Percentiles rank a stretch among this genome's conserved stretches.
These are phyloP conservation scores for Oryzias melastigma DNA, from an alignment of 2,113 vertebrate genomes.

Conservation along the genomic window DNA sequence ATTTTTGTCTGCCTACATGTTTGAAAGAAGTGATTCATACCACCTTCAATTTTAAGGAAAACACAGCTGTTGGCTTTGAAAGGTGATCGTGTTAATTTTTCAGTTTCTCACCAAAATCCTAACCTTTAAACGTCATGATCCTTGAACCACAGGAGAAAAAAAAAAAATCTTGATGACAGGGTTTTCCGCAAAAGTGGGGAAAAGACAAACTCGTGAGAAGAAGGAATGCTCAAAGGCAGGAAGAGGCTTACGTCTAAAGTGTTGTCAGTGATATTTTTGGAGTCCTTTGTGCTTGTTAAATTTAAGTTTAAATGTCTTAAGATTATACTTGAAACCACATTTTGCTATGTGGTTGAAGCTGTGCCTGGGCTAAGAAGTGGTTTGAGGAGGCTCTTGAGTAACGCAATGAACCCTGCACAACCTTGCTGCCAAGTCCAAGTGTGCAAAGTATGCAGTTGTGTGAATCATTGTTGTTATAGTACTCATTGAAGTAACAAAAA, in stretches of 20 bases:
- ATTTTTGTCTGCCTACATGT: background rate
- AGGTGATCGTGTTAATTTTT: background rate
- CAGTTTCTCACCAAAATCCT: background rate
- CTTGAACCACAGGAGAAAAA: background rate
- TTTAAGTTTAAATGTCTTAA: conserved; percentile 4
- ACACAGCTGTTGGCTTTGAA: background rate
- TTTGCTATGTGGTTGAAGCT: conserved; percentile 8
- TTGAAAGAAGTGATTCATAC: background rate
- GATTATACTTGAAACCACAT: conserved; percentile 15
- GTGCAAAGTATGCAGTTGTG: conserved; percentile 52
- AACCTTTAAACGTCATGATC: background rate
- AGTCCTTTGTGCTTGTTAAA: background rate
- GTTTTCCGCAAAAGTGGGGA: background rate
- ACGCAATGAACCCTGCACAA: conserved; percentile 27
- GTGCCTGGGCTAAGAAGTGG: conserved; percentile 31
- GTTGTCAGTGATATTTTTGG: background rate
- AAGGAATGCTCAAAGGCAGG: background rate
- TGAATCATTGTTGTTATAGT: conserved; percentile 55
- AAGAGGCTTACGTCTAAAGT: background rate
- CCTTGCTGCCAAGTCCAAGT: conserved; percentile 22
- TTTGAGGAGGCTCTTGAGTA: conserved; percentile 51
- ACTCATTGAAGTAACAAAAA: conserved; percentile 35
- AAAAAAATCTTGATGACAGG: background rate
- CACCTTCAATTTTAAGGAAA: background rate
- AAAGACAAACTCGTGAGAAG: background rate